A percentile compares a stretch with the other conserved stretches of the same genome.
Conservation (phyloP, 1,140 invertebrate genomes). For the Drosophila obscura region DNA sequence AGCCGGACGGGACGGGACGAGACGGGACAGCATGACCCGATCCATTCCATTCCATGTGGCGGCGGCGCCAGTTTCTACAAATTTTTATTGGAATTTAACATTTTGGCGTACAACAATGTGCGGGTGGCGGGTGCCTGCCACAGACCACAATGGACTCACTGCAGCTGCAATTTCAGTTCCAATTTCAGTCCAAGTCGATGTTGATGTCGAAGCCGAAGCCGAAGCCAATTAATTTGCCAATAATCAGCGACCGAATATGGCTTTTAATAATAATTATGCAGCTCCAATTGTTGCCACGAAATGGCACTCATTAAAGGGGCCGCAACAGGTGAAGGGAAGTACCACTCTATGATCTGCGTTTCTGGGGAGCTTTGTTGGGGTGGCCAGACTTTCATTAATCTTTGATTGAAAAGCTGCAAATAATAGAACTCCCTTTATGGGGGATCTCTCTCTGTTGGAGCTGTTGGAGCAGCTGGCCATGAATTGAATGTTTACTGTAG, state of each 20-base stretch:
- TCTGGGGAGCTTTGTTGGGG: no score
- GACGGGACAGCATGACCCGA: constrained; percentile 24
- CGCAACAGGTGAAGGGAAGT: constrained; percentile 22
- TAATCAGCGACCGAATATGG: constrained; percentile 70
- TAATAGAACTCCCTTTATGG: no score
- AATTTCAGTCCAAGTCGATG: constrained; percentile 22
- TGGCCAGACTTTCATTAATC: not conserved
- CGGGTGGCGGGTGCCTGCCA: constrained; percentile 51
- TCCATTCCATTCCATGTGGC: constrained; percentile 9
- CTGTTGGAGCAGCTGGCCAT: no score
- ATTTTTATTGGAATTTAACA: constrained; percentile 62
- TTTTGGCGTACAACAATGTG: constrained; percentile 31
- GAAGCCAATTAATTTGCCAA: constrained; percentile 77
- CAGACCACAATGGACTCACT: constrained; percentile 22
- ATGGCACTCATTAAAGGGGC: constrained; percentile 60
- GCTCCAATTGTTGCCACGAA: constrained; percentile 51
- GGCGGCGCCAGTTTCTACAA: constrained; percentile 61
- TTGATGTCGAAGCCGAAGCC: constrained; percentile 39
- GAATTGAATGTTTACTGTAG: no score
- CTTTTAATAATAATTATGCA: constrained; percentile 75
- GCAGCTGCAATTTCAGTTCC: constrained; percentile 33
- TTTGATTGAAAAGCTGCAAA: no score
- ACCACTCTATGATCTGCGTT: no score
- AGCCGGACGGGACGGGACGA: constrained; percentile 38
- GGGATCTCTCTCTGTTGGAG: no score